Evolutionary conservation across 2,888 invertebrate genomes (phyloP), one percentile per base, ranked within the genome.

Genomic region (Caenorhabditis becei): DNA sequence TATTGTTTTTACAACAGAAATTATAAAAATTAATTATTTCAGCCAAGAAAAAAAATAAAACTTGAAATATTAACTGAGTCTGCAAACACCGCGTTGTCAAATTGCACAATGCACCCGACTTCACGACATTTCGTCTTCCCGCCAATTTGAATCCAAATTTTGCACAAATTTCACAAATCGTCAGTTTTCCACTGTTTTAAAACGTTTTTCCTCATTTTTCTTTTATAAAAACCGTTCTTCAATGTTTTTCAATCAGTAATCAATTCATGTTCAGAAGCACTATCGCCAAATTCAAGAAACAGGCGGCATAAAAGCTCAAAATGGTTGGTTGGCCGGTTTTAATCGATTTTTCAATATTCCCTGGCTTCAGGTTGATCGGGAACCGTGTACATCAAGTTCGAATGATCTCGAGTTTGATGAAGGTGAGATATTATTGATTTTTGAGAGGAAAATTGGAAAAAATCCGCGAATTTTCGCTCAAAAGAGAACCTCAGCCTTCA

Each of bases 51-150:
- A n/a, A n/a, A n/a, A 56, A 54, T 32, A 24, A n/a, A 32, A 32
- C 3, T 41, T 32, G 20, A 56, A 56, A 32, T 32, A 35, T 8
- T 16, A n/a, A 23, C 18, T 32, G 47, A 65, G 18, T 37, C 26
- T 53, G 74, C 59, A 51, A 65, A 66, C 74, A 74, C 74, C 53
- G 10, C 18, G 41, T n/a, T 11, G 32, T 8, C 32, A n/a, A 18
- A 16, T 23, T 26, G 49, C 66, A 63, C 23, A 49, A 41, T 28
- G 58, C 66, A 32, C 41, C 10, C 1, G 1, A 75, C n/a, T 11
- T 37, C n/a, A 75, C 75, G 75, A 65, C 32, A 26, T 14, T 58
- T 54, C 5, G 23, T 32, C 35, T 8, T 61, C 59, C 70, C 59
- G 59, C 24, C 37, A 70, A 59, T 70, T 70, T 26, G 70, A 70